Conservation (phyloP, 2,888 invertebrate species). For the Beris chalybata region DNA sequence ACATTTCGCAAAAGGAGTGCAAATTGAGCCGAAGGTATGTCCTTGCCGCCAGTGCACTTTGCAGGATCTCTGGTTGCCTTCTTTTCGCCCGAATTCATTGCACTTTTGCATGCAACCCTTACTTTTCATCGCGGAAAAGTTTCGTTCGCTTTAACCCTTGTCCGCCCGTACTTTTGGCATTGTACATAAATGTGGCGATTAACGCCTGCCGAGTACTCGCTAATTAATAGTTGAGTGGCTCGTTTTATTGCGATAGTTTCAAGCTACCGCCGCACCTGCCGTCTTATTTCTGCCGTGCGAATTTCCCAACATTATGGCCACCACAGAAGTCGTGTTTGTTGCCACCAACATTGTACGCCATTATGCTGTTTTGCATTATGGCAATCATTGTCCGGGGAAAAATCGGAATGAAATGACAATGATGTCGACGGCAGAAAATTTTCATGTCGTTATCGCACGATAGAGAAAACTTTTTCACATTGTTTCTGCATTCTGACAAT, state of each 20-base stretch:
- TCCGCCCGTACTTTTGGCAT: not conserved
- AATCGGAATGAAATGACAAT: too few species aligned
- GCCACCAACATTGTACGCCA: too few species aligned
- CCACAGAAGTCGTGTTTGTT: too few species aligned
- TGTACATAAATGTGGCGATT: constrained; percentile 17
- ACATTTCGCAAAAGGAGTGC: not conserved
- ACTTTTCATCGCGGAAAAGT: constrained; percentile 3
- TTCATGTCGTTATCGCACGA: too few species aligned
- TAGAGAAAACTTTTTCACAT: too few species aligned
- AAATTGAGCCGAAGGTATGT: constrained; percentile 2
- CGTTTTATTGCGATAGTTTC: constrained; percentile 27
- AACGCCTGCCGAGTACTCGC: constrained; percentile 24
- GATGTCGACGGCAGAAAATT: too few species aligned
- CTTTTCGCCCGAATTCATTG: constrained; percentile 26
- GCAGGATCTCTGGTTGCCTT: too few species aligned
- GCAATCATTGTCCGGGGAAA: too few species aligned
- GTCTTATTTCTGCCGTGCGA: too few species aligned
- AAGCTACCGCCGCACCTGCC: constrained; percentile 12
- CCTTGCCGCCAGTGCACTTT: not conserved
- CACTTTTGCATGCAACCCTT: constrained; percentile 34
- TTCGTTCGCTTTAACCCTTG: constrained; percentile 6
- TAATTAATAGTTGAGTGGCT: constrained; percentile 32
- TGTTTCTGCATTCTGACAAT: too few species aligned
- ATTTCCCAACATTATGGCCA: too few species aligned
- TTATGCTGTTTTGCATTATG: too few species aligned